These are phyloP conservation scores for Drosophila parabipectinata DNA, from an alignment of 1,140 invertebrate genomes.

Conservation along the genomic window DNA sequence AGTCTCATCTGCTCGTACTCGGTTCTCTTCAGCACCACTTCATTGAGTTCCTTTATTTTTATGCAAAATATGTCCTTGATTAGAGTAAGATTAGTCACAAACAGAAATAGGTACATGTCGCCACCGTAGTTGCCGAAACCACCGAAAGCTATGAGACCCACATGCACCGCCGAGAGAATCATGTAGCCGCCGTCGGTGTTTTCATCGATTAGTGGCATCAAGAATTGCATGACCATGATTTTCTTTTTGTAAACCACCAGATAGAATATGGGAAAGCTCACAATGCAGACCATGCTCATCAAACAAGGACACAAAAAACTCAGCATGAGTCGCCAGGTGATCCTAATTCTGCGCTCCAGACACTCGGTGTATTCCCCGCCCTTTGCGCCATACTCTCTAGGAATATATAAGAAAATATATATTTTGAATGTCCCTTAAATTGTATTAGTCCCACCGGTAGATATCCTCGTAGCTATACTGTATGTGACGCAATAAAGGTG, in stretches of 20 bases:
- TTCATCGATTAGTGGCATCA: conserved; percentile 50
- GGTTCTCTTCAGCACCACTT: conserved; percentile 2
- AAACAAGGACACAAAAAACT: conserved; percentile 20
- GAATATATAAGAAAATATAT: background rate
- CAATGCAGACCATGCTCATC: conserved; percentile 5
- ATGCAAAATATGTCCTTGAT: conserved; percentile 55
- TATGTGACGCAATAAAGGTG: conserved; percentile 20
- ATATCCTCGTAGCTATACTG: conserved; percentile 44
- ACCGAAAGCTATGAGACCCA: conserved; percentile 30
- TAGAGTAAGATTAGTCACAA: conserved; percentile 53
- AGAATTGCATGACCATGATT: conserved; percentile 57
- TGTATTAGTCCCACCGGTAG: conserved; percentile 14
- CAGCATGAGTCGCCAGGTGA: conserved; percentile 35
- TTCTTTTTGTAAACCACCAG: conserved; percentile 36
- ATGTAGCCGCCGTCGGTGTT: conserved; percentile 45
- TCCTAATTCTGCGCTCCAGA: conserved; percentile 45
- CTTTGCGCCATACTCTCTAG: conserved; percentile 41
- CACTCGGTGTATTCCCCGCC: conserved; percentile 43
- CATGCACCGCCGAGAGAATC: conserved; percentile 34
- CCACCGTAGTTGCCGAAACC: conserved; percentile 65
- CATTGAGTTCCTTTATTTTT: conserved; percentile 55
- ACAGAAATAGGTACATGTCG: conserved; percentile 68
- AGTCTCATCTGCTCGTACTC: background rate
- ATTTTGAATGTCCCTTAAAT: background rate
- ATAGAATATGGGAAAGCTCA: conserved; percentile 44